A percentile compares a stretch with the other conserved stretches of the same genome.
phyloP scores from a whole-genome alignment of 2,113 vertebrate genomes.

The Poecile atricapillus region DNA sequence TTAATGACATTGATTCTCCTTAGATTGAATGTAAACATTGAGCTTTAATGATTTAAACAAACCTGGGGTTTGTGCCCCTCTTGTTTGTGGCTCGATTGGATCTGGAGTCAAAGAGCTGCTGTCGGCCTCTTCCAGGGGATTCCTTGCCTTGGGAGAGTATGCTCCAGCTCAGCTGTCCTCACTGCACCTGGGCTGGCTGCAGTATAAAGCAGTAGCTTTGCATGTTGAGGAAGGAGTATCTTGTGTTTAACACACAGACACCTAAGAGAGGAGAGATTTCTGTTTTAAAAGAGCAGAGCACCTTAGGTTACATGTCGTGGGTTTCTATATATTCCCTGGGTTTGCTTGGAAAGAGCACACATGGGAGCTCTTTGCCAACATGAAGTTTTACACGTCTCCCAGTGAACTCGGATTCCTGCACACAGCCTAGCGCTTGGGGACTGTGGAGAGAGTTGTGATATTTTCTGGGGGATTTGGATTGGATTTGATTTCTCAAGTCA shows the following conservation, averaged over 20 bases:
- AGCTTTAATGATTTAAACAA: background rate
- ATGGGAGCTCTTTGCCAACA: slow-evolving; percentile 23
- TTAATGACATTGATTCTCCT: background rate
- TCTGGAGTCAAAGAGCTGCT: background rate
- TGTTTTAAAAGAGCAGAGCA: background rate
- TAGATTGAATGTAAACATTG: background rate
- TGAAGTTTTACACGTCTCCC: slow-evolving; percentile 3
- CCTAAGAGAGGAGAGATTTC: background rate
- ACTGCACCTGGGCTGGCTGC: background rate
- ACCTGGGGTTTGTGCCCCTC: background rate
- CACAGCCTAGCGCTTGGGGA: background rate
- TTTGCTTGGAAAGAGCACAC: slow-evolving; percentile 24
- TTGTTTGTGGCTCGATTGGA: background rate
- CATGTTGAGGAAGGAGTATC: background rate
- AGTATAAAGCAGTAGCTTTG: background rate
- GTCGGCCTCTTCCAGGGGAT: background rate
- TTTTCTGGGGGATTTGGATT: slow-evolving; percentile 4
- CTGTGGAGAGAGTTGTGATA: background rate
- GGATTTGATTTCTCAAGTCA: background rate
- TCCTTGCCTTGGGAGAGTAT: background rate
- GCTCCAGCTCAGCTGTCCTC: background rate
- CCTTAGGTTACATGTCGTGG: background rate
- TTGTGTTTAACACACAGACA: background rate
- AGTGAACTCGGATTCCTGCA: background rate
- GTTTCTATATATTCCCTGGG: slow-evolving; percentile 1